phyloP scores from a whole-genome alignment of 2,797 vertebrate species.

The Pangasius djambal region DNA sequence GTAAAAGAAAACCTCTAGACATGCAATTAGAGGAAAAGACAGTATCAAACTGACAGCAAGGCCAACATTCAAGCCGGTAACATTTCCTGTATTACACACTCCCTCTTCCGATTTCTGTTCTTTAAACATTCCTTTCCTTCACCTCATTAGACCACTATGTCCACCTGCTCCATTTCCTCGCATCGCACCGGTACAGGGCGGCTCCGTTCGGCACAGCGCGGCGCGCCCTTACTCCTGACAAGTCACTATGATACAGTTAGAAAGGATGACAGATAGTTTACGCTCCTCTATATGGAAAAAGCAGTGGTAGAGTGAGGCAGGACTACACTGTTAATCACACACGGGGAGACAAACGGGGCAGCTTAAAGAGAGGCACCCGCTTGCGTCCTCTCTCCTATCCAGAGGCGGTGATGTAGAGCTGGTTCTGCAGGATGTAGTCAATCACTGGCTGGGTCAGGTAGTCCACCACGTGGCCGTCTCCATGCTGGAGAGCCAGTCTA shows the following conservation, averaged over 20 bases:
- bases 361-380: slow-evolving; percentile 39
- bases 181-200: slow-evolving; percentile 35
- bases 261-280: slow-evolving; percentile 64
- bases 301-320: slow-evolving; percentile 64
- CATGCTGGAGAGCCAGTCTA: slow-evolving; percentile 97
- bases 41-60: slow-evolving; percentile 62
- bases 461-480: slow-evolving; percentile 94
- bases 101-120: slow-evolving; percentile 31
- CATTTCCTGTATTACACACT: slow-evolving; percentile 40
- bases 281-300: slow-evolving; percentile 66
- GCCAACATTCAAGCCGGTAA: slow-evolving; percentile 53
- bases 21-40: slow-evolving; percentile 71
- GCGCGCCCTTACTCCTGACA: slow-evolving; percentile 55
- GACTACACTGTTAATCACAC: slow-evolving; percentile 67
- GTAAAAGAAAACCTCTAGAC: slow-evolving; percentile 67
- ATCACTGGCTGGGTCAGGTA: slow-evolving; percentile 96
- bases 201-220: slow-evolving; percentile 54
- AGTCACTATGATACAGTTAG: slow-evolving; percentile 72
- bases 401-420: slow-evolving; percentile 96
- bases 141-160: slow-evolving; percentile 18
- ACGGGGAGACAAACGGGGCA: slow-evolving; percentile 68
- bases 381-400: slow-evolving; percentile 75
- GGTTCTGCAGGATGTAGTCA: slow-evolving; percentile 98
- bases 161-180: slow-evolving; percentile 40
- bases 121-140: slow-evolving; percentile 10